Evolutionary conservation across 2,797 vertebrate species (phyloP).

Genomic region (Phyllotis vaccarum): DNA sequence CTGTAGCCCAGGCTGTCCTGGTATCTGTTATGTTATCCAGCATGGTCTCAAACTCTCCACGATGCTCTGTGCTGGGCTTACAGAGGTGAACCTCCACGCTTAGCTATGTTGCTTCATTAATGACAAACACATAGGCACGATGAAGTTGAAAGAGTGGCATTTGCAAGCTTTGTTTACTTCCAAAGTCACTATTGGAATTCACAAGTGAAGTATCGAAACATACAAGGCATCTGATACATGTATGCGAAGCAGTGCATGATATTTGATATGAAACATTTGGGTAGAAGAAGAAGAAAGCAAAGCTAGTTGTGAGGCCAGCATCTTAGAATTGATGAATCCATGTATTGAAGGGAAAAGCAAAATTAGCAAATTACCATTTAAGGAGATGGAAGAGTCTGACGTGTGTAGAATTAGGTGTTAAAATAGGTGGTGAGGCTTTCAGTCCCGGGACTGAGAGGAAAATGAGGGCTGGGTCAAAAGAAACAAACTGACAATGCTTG

Average conservation of each 20-base stretch:
- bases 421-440: slow-evolving; percentile 75
- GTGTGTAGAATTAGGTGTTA: slow-evolving; percentile 72
- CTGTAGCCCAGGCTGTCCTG: neutral
- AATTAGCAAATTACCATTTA: slow-evolving; percentile 80
- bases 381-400: slow-evolving; percentile 74
- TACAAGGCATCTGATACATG: neutral
- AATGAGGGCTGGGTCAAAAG: slow-evolving; percentile 70
- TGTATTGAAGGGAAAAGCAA: slow-evolving; percentile 73
- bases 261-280: slow-evolving; percentile 2
- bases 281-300: slow-evolving; percentile 1
- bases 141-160: neutral
- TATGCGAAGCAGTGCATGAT: neutral
- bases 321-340: slow-evolving; percentile 62
- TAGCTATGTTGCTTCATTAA: neutral
- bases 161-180: neutral
- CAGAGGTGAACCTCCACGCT: neutral
- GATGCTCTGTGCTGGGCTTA: neutral
- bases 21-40: neutral
- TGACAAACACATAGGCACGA: neutral
- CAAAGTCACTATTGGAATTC: slow-evolving; percentile 28
- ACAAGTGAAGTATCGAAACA: slow-evolving; percentile 16
- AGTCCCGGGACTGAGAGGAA: slow-evolving; percentile 70
- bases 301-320: neutral
- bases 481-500: slow-evolving; percentile 58
- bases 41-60: neutral